These are phyloP conservation scores for Diogma glabrata DNA, from an alignment of 2,888 invertebrate species.

Conservation along the genomic window DNA sequence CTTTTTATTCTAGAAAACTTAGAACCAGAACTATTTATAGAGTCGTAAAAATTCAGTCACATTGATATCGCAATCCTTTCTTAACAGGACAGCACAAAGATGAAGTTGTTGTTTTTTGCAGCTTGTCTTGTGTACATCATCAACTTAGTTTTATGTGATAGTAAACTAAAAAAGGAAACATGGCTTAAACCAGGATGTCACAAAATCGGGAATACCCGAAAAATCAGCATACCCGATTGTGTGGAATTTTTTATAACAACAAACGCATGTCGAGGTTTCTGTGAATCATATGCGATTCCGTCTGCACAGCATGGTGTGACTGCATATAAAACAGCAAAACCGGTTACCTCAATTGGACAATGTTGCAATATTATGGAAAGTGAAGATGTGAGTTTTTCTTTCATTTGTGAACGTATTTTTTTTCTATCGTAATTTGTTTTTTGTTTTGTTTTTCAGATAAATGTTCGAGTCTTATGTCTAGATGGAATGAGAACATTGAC, in stretches of 20 bases:
- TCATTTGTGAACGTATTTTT: neutral
- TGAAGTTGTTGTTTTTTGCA: slow-evolving; percentile 16
- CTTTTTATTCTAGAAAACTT: too few relatives aligned
- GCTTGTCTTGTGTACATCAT: slow-evolving; percentile 24
- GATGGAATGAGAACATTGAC: slow-evolving; percentile 65
- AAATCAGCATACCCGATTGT: slow-evolving; percentile 72
- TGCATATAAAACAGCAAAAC: slow-evolving; percentile 41
- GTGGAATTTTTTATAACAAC: slow-evolving; percentile 74
- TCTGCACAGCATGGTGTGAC: slow-evolving; percentile 39
- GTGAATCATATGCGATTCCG: slow-evolving; percentile 77
- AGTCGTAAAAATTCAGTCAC: too few relatives aligned
- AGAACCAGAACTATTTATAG: too few relatives aligned
- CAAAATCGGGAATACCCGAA: slow-evolving; percentile 70
- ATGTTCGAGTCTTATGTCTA: slow-evolving; percentile 64
- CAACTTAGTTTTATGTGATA: slow-evolving; percentile 25
- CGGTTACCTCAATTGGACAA: slow-evolving; percentile 69
- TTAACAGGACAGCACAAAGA: too few relatives aligned
- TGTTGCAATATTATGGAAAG: slow-evolving; percentile 87
- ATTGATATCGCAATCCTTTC: too few relatives aligned
- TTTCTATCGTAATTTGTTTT: slow-evolving; percentile 1
- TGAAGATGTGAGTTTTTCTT: slow-evolving; percentile 53
- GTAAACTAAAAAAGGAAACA: too few relatives aligned
- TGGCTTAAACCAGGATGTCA: slow-evolving; percentile 74
- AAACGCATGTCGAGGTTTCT: slow-evolving; percentile 79
- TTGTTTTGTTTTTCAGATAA: slow-evolving; percentile 41